Evolutionary conservation across 1,140 invertebrate genomes (phyloP).

Genomic region (Cepaea nemoralis): DNA sequence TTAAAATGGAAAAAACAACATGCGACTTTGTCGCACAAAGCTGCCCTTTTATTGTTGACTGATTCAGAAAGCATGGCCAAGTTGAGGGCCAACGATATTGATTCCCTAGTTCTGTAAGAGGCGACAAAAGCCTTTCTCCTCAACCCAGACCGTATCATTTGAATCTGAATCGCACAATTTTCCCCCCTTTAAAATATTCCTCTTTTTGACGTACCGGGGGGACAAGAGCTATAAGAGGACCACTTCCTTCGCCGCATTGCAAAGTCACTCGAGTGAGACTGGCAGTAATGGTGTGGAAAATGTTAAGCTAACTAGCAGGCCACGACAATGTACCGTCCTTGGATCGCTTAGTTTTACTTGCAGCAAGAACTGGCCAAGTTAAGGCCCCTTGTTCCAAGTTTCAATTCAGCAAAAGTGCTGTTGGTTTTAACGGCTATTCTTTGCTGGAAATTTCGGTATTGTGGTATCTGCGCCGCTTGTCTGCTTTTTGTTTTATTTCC

Average conservation of each 20-base stretch:
- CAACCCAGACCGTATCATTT: slow-evolving; percentile 5
- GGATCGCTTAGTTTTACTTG: not conserved
- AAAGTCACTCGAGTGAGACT: slow-evolving; percentile 23
- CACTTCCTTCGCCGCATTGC: slow-evolving; percentile 8
- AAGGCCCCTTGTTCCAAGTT: slow-evolving; percentile 6
- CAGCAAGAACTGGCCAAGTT: slow-evolving; percentile 3
- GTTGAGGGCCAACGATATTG: not conserved
- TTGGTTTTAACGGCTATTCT: not conserved
- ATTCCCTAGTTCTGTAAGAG: slow-evolving; percentile 4
- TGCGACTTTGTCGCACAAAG: not conserved
- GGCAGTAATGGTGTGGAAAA: slow-evolving; percentile 31
- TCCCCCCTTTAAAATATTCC: not conserved
- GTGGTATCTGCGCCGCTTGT: not conserved
- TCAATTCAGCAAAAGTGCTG: not conserved
- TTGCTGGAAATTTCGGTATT: not conserved
- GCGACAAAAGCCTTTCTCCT: slow-evolving; percentile 10
- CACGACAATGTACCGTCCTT: not conserved
- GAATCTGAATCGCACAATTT: not conserved
- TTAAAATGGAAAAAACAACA: slow-evolving; percentile 12
- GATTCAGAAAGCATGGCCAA: not conserved
- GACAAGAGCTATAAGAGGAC: not conserved
- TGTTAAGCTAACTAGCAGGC: slow-evolving; percentile 32
- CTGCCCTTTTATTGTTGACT: not conserved
- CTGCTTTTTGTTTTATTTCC: not conserved
- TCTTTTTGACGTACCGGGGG: not conserved